A percentile compares a stretch with the other conserved stretches of the same genome.
Conservation (phyloP, 35 echinoderm and acorn worm species). For the Ophioderma brevispina region DNA sequence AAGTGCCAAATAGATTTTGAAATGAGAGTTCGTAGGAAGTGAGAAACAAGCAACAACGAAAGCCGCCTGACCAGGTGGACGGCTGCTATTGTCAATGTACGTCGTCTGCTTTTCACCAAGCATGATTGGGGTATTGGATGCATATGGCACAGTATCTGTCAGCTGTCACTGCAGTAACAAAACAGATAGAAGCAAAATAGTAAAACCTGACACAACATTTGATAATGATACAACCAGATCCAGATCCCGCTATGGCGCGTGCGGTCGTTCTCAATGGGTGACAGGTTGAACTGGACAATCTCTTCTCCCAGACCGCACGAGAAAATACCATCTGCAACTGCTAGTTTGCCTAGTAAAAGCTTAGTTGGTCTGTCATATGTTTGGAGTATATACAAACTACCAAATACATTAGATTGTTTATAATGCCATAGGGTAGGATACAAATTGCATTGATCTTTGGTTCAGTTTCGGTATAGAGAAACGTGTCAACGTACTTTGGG, state of each 20-base stretch:
- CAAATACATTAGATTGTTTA: conserved; percentile 49
- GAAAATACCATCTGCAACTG: conserved; percentile 47
- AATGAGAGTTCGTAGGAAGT: conserved; percentile 26
- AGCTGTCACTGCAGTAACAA: conserved; percentile 44
- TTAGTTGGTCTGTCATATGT: conserved; percentile 67
- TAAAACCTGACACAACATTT: background rate
- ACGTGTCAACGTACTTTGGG: background rate
- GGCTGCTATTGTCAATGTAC: conserved; percentile 1
- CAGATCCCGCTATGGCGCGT: conserved; percentile 4
- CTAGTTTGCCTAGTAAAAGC: conserved; percentile 53
- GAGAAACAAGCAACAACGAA: conserved; percentile 14
- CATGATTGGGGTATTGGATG: conserved; percentile 26
- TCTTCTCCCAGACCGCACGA: conserved; percentile 36
- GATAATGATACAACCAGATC: conserved; percentile 27
- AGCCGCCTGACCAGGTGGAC: conserved; percentile 37
- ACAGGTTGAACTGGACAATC: conserved; percentile 17
- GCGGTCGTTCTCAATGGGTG: conserved; percentile 40
- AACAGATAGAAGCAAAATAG: conserved; percentile 51
- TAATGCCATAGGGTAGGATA: conserved; percentile 47
- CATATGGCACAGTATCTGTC: conserved; percentile 74
- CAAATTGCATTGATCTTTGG: conserved; percentile 4
- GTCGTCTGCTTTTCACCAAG: background rate
- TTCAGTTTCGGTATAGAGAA: background rate
- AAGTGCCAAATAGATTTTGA: too few species aligned
- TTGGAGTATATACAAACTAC: conserved; percentile 14